These are phyloP conservation scores for Aphaenogaster ashmeadi DNA, from an alignment of 1,140 invertebrate species.

Conservation along the genomic window DNA sequence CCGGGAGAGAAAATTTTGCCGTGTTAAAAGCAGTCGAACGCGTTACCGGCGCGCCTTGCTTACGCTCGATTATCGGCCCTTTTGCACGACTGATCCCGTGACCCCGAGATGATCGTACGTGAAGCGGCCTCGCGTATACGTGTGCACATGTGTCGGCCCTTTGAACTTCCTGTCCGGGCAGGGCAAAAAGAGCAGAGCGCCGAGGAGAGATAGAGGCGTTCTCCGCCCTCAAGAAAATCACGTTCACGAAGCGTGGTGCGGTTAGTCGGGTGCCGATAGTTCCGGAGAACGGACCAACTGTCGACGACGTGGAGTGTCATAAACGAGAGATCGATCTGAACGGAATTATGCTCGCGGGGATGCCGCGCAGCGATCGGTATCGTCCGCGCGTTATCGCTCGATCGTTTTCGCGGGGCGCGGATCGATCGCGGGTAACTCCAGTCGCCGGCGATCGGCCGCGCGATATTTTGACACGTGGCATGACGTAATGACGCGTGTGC, in stretches of 20 bases:
- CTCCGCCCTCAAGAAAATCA: constrained; percentile 49
- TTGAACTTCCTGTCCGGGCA: constrained; percentile 56
- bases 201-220: constrained; percentile 44
- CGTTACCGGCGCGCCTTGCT: constrained; percentile 14
- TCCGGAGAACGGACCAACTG: constrained; percentile 32
- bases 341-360: neutral
- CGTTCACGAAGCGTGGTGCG: constrained; percentile 23
- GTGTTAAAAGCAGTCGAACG: constrained; percentile 29
- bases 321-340: constrained; percentile 20
- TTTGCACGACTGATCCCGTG: constrained; percentile 69
- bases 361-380: neutral
- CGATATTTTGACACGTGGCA: constrained; percentile 61
- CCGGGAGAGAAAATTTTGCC: neutral
- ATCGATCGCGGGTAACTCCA: constrained; percentile 22
- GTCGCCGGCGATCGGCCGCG: constrained; percentile 10
- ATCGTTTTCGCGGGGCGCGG: constrained; percentile 24
- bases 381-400: constrained; percentile 14
- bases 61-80: constrained; percentile 73
- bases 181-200: constrained; percentile 52
- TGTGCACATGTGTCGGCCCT: constrained; percentile 53
- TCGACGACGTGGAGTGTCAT: neutral
- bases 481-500: constrained; percentile 30
- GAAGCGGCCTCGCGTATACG: constrained; percentile 48
- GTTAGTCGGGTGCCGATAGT: constrained; percentile 66
- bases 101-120: constrained; percentile 61